Conservation (phyloP, 2,113 vertebrate genomes). For the Apteryx owenii region DNA sequence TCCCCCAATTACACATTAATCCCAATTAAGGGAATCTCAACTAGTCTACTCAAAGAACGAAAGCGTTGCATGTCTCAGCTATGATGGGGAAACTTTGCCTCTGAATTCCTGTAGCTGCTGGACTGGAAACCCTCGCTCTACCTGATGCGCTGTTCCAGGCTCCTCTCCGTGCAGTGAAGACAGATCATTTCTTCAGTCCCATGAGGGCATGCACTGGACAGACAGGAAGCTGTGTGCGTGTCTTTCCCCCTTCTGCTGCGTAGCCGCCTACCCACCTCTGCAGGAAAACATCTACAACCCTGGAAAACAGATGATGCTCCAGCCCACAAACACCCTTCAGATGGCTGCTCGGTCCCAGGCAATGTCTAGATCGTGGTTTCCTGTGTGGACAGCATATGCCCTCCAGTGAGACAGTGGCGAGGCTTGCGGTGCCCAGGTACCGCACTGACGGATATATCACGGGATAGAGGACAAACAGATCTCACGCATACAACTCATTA, state of each 20-base stretch:
- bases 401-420: background rate
- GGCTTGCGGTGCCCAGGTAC: accelerated
- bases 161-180: background rate
- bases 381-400: accelerated
- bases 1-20: background rate
- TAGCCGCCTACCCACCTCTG: background rate
- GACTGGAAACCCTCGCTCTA: background rate
- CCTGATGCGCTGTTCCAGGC: background rate
- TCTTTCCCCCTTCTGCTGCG: background rate
- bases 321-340: background rate
- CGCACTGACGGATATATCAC: accelerated
- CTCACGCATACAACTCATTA: accelerated
- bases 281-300: background rate
- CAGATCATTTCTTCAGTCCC: accelerated
- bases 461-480: background rate
- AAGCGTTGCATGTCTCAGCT: background rate
- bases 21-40: background rate
- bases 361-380: accelerated
- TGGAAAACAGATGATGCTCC: accelerated
- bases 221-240: background rate
- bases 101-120: background rate
- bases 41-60: background rate
- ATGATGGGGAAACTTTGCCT: background rate
- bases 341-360: background rate
- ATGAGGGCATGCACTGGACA: accelerated